Evolutionary conservation across 2,113 vertebrate species (phyloP).

Genomic region (Cyprichromis sp.): DNA sequence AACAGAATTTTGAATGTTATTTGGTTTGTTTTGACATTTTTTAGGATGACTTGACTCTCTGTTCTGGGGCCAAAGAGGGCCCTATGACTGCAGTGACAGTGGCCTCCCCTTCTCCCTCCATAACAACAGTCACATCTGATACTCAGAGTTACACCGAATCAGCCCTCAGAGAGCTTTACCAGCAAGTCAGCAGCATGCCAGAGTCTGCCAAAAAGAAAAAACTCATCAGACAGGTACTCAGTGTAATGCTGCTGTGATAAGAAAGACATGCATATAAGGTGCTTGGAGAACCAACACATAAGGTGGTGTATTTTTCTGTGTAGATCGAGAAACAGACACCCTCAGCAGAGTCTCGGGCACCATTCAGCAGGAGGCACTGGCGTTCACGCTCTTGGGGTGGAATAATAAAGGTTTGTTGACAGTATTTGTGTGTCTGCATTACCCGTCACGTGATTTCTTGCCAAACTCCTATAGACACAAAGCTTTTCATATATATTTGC

Average conservation of each 20-base stretch:
- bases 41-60: conserved; percentile 86
- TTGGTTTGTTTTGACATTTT: background rate
- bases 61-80: conserved; percentile 47
- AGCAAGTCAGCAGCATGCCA: conserved; percentile 87
- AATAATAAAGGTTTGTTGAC: conserved; percentile 52
- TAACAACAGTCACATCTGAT: conserved; percentile 18
- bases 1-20: background rate
- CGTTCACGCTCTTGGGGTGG: conserved; percentile 59
- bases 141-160: conserved; percentile 81
- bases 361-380: conserved; percentile 51
- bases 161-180: conserved; percentile 85
- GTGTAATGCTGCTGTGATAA: background rate
- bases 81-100: conserved; percentile 20
- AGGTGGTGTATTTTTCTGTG: background rate
- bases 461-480: background rate
- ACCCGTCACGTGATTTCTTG: background rate
- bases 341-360: background rate
- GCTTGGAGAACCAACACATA: background rate
- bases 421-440: background rate
- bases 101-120: conserved; percentile 23
- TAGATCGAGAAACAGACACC: conserved; percentile 60
- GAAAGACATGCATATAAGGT: background rate
- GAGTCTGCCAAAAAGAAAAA: conserved; percentile 96
- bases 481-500: background rate
- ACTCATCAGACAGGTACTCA: conserved; percentile 81